These are phyloP conservation scores for Tinea pellionella DNA, from an alignment of 2,888 invertebrate genomes.

Conservation along the genomic window DNA sequence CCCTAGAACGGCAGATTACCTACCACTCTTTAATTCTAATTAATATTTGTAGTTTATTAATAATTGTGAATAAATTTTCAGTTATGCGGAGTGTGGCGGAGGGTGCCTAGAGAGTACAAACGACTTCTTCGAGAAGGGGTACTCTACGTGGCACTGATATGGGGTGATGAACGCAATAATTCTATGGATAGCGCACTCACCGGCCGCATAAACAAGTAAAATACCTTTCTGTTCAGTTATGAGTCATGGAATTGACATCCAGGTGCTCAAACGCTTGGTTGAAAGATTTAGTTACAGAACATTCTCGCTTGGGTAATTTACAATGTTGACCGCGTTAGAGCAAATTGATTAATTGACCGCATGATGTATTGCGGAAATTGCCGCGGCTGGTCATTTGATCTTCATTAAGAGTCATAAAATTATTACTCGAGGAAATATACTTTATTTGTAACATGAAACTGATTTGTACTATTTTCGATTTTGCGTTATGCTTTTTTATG, in stretches of 20 bases:
- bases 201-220: constrained; percentile 75
- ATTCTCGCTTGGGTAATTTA: constrained; percentile 2
- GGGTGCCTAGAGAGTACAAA: constrained; percentile 86
- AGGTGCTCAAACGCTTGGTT: neutral
- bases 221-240: too few species aligned
- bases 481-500: neutral
- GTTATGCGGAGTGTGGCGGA: constrained; percentile 90
- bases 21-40: too few species aligned
- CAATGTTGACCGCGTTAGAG: neutral
- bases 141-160: constrained; percentile 81
- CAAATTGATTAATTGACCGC: constrained; percentile 40
- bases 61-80: constrained; percentile 24
- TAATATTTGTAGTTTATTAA: too few species aligned
- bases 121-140: constrained; percentile 82
- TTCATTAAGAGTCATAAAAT: constrained; percentile 11
- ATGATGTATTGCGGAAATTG: constrained; percentile 50
- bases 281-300: neutral
- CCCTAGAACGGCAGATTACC: too few species aligned
- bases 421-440: neutral
- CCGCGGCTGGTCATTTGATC: constrained; percentile 11
- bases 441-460: constrained; percentile 3
- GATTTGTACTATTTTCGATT: neutral
- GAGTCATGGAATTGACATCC: too few species aligned
- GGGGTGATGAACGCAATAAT: constrained; percentile 74
- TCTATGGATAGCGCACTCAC: constrained; percentile 77